Evolutionary conservation across 1,140 invertebrate species (phyloP).

Genomic region (Drosophila albomicans): DNA sequence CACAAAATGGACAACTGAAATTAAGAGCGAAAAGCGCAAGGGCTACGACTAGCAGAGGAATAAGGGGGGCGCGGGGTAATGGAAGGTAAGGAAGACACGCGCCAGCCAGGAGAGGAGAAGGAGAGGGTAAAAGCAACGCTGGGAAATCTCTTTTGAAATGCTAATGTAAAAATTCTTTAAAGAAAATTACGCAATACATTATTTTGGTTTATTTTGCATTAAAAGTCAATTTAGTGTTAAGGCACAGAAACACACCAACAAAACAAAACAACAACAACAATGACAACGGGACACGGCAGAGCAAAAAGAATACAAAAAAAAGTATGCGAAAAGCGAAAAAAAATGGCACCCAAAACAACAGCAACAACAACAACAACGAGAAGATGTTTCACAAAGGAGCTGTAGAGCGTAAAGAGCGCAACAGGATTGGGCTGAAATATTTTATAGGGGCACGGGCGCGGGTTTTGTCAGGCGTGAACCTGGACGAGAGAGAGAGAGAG

Average conservation of each 20-base stretch:
- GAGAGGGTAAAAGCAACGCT: slow-evolving; percentile 59
- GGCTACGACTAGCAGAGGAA: neutral
- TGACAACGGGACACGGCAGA: neutral
- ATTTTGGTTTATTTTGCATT: slow-evolving; percentile 83
- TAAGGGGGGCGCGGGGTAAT: slow-evolving; percentile 7
- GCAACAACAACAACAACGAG: slow-evolving; percentile 8
- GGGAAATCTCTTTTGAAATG: slow-evolving; percentile 81
- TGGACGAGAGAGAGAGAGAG: slow-evolving; percentile 10
- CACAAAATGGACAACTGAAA: slow-evolving; percentile 51
- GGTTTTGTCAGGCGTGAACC: slow-evolving; percentile 37
- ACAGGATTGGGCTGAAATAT: slow-evolving; percentile 64
- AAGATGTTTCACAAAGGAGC: slow-evolving; percentile 58
- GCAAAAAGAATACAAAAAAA: slow-evolving; percentile 2
- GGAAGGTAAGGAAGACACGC: slow-evolving; percentile 42
- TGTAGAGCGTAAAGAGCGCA: slow-evolving; percentile 70
- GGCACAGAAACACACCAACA: slow-evolving; percentile 38
- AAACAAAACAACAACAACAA: slow-evolving; percentile 31
- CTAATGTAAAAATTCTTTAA: slow-evolving; percentile 83
- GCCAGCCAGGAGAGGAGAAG: neutral
- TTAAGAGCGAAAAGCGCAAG: slow-evolving; percentile 25
- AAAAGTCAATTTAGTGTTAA: slow-evolving; percentile 84
- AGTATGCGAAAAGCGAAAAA: slow-evolving; percentile 43
- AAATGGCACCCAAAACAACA: slow-evolving; percentile 41
- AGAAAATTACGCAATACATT: slow-evolving; percentile 83
- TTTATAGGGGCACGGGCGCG: slow-evolving; percentile 1